phyloP scores from a whole-genome alignment of 2,888 invertebrate genomes.

The Barypeithes pellucidus region DNA sequence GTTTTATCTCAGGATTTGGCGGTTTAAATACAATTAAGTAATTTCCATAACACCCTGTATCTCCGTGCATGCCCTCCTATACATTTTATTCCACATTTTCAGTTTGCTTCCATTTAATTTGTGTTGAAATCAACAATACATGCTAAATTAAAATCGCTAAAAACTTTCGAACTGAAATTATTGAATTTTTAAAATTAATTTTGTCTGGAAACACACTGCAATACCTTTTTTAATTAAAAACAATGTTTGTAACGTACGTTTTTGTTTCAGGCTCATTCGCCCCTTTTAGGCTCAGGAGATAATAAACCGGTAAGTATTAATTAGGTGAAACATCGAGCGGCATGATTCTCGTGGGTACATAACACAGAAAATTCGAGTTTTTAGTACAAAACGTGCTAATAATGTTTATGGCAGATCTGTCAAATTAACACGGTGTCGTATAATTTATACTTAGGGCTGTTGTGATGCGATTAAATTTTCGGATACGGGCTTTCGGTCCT shows the following conservation, averaged over 20 bases:
- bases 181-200: too few species aligned
- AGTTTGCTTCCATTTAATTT: too few species aligned
- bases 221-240: constrained; percentile 69
- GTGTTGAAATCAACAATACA: too few species aligned
- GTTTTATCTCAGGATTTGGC: too few species aligned
- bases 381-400: constrained; percentile 7
- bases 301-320: constrained; percentile 75
- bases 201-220: neutral
- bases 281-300: constrained; percentile 76
- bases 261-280: constrained; percentile 80
- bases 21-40: too few species aligned
- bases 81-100: too few species aligned
- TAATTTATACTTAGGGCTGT: neutral
- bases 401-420: neutral
- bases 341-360: constrained; percentile 3
- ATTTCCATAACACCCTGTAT: too few species aligned
- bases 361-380: neutral
- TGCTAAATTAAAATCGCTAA: too few species aligned
- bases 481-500: too few species aligned
- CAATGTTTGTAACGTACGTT: constrained; percentile 32
- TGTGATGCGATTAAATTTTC: too few species aligned
- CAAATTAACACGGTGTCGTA: neutral
- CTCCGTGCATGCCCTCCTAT: too few species aligned
- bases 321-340: constrained; percentile 24
- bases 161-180: too few species aligned